Base-by-base conservation (phyloP, 2,797 vertebrate genomes). In the Decapterus maruadsi region DNA sequence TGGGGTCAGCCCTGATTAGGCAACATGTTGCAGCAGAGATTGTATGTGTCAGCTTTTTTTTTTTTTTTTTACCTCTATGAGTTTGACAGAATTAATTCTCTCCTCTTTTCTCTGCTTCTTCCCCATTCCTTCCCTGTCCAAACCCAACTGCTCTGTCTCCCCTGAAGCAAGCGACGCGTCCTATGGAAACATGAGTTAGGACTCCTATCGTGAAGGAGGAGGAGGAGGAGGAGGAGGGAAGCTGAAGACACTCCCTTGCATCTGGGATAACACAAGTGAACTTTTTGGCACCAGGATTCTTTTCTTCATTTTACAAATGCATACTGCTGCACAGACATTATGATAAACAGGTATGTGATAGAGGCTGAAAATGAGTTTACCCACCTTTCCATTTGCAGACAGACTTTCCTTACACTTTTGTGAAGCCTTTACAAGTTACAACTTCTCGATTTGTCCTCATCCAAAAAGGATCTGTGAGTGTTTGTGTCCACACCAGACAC, bases 111-210 rank as follows among this genome's bases (percentile, higher is more conserved):
- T 77, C 50, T 65, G 60, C 63, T 78, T 46, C 70, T 62, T 84
- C 68, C 68, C 75, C 56, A 65, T 85, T 82, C 85, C 77, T 85
- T 68, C 75, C 45, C 0, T 81, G 73, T 79, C 72, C 66, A 85
- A 86, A 87, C 81, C 51, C 70, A 83, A 81, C 76, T 77, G 56
- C 75, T 6, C 67, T 58, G 73, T 88, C 73, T 77, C 51, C 80
- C 76, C 83, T 87, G 84, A 90, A 95, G 95, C 86, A 95, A 95
- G 94, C 80, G 17, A 94, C 92, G 14, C 88, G 81, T 89, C 89
- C 84, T 70, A 65, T 90, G 72, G 89, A 91, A 75, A 83, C 92
- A 72, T 93, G 87, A 95, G 66, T 71, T 75, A 67, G 72, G 72
- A 82, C 72, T 81, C 70, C 72, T 63, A 46, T 48, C 20, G 43